A percentile compares a stretch with the other conserved stretches of the same genome.
These are phyloP conservation scores for Phorcus lineatus DNA, from an alignment of 2,888 invertebrate genomes.

Conservation along the genomic window DNA sequence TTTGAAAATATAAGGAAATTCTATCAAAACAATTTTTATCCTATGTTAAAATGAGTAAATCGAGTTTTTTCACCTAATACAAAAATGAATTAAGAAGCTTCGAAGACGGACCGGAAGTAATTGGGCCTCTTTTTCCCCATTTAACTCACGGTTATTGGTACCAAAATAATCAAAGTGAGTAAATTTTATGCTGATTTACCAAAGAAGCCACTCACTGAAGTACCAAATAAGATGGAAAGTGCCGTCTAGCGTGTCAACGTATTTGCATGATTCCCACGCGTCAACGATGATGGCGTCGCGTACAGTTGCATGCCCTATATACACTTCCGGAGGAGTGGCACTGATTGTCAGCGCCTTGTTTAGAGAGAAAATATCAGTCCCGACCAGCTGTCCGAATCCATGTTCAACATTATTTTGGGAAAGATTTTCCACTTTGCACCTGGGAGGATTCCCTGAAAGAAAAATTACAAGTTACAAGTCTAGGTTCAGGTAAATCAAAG, in stretches of 20 bases:
- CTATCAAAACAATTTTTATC: no score
- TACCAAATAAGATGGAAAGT: slow-evolving; percentile 57
- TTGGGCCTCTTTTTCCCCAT: no score
- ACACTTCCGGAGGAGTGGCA: slow-evolving; percentile 35
- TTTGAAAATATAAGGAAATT: no score
- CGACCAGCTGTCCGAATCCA: slow-evolving; percentile 48
- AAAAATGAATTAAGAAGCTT: no score
- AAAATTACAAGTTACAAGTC: no score
- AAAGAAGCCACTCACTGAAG: slow-evolving; percentile 34
- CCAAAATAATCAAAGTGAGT: no score
- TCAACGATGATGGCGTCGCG: slow-evolving; percentile 49
- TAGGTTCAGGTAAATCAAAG: no score
- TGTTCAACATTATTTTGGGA: slow-evolving; percentile 31
- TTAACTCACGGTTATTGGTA: no score
- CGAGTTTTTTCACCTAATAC: no score
- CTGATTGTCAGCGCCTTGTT: slow-evolving; percentile 46
- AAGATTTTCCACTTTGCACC: slow-evolving; percentile 42
- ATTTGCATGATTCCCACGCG: slow-evolving; percentile 55
- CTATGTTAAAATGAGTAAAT: no score
- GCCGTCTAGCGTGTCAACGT: slow-evolving; percentile 46
- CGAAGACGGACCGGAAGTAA: no score
- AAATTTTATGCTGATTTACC: no score
- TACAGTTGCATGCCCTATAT: slow-evolving; percentile 42
- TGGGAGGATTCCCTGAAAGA: neutral
- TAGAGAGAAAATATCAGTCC: slow-evolving; percentile 42